Base-by-base conservation (phyloP, 2,797 vertebrate species). In the Petrocephalus schoutedeni region DNA sequence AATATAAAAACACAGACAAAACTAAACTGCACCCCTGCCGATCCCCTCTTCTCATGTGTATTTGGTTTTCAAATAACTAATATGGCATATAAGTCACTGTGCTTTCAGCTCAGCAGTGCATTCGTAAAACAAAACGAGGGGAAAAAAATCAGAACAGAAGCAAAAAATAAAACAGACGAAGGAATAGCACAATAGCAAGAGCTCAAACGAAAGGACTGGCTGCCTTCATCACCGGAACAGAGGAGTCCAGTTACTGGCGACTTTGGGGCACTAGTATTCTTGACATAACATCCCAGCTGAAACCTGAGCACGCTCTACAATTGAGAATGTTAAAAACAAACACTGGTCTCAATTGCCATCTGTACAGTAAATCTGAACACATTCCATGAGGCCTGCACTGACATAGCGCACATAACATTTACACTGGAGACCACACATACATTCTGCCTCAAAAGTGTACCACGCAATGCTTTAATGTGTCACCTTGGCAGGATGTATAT, bases 321-420 rank as follows among this genome's bases (percentile, higher is more conserved):
- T 12, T 36, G 57, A 49, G 87, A 71, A 54, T 54, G 80, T 51
- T 59, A 57, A 89, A 87, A 85, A 87, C 88, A 89, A 84, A 89
- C 32, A 87, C 21, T 16, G 51, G 74, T 57, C 85, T 89, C 84
- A 56, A 82, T n/a, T 86, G 77, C 86, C 71, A 87, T 74, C 87
- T 41, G 41, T 80, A 59, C 86, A 87, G 86, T 61, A 14, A 32
- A 56, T 61, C 36, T 58, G 53, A 88, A 80, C 56, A 87, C 74
- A 80, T 80, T 80, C 74, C 54, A 80, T 16, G 23, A 57, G 74
- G n/a, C 74, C 41, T 10, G 19, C 74, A 80, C 74, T 80, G 74
- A 80, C 74, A 80, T 12, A 45, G 9, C 16, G 71, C 49, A 74
- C 51, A 36, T 36, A 71, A 74, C 28, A 54, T 36, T 49, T 71